Evolutionary conservation across 2,888 invertebrate species (phyloP).

Genomic region (Nemurella pictetii): DNA sequence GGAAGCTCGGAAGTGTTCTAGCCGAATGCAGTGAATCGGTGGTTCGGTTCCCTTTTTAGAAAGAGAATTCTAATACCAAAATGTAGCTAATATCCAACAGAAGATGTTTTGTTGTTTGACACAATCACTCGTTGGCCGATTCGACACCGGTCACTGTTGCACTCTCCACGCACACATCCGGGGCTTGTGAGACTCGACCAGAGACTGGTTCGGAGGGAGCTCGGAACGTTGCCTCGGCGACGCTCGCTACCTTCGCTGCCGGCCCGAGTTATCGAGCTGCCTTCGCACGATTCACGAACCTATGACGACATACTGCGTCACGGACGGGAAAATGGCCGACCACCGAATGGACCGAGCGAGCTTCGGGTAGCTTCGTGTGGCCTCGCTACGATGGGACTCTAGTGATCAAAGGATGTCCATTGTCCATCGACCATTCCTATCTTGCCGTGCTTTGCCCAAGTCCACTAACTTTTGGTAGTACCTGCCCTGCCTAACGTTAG

Average conservation of each 20-base stretch:
- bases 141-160: conserved; percentile 14
- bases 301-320: conserved; percentile 48
- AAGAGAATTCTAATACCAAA: conserved; percentile 12
- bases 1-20: background rate
- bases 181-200: conserved; percentile 32
- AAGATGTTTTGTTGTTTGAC: conserved; percentile 17
- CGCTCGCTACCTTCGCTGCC: conserved; percentile 37
- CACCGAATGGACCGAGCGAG: conserved; percentile 30
- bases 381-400: conserved; percentile 30
- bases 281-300: conserved; percentile 32
- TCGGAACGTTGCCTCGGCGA: background rate
- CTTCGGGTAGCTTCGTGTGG: conserved; percentile 39
- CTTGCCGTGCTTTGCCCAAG: background rate
- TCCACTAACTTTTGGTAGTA: too few species aligned
- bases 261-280: conserved; percentile 41
- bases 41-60: conserved; percentile 10
- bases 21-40: background rate
- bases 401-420: background rate
- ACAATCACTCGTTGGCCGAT: conserved; percentile 31
- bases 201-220: conserved; percentile 20
- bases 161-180: conserved; percentile 36
- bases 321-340: conserved; percentile 38
- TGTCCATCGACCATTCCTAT: background rate
- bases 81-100: conserved; percentile 7
- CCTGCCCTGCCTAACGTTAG: too few species aligned